Conservation (phyloP, 1,140 invertebrate species). For the Camponotus pennsylvanicus region DNA sequence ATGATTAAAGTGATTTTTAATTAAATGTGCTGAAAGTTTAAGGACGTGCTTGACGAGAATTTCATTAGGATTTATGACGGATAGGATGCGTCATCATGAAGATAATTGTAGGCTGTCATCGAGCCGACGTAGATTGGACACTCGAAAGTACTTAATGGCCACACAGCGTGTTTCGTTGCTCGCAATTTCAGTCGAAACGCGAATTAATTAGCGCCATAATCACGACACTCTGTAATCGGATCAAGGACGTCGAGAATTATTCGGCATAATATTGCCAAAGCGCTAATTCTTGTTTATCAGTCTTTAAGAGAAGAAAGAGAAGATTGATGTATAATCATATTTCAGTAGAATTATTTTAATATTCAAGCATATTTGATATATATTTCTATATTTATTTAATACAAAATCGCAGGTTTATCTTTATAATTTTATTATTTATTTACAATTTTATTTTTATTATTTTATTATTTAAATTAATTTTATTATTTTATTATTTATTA, state of each 20-base stretch:
- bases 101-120: conserved; percentile 47
- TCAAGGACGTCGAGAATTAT: conserved; percentile 43
- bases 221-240: conserved; percentile 42
- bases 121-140: conserved; percentile 48
- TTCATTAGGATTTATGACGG: conserved; percentile 22
- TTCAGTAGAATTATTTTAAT: too few species aligned
- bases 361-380: too few species aligned
- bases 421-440: too few species aligned
- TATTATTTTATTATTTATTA: too few species aligned
- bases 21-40: background rate
- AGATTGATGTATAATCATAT: background rate
- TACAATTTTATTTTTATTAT: too few species aligned
- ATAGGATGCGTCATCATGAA: conserved; percentile 10
- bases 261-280: background rate
- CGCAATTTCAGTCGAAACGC: conserved; percentile 60
- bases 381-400: too few species aligned
- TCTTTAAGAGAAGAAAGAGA: background rate
- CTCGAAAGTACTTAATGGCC: conserved; percentile 59
- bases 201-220: conserved; percentile 56
- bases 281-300: background rate
- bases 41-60: background rate
- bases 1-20: background rate
- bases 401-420: too few species aligned
- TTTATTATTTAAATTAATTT: too few species aligned
- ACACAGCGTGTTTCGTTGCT: conserved; percentile 48